These are phyloP conservation scores for Romanogobio albipinnatus DNA, from an alignment of 2,113 vertebrate genomes.

Conservation along the genomic window DNA sequence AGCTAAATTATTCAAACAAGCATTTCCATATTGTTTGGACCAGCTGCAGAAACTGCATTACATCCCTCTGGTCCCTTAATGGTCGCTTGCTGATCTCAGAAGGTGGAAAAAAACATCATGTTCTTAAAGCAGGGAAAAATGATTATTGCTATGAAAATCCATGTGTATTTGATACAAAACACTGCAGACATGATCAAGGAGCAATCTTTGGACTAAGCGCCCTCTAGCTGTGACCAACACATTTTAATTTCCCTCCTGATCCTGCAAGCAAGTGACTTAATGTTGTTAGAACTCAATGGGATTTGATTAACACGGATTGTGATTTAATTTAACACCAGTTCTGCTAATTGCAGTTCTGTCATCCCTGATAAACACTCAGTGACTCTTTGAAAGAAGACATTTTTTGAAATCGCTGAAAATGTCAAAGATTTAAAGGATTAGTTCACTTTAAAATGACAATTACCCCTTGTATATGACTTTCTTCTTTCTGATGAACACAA, in stretches of 20 bases:
- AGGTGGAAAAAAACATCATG: no score
- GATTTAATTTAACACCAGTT: conserved; percentile 20
- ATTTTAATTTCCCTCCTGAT: background rate
- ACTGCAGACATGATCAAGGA: background rate
- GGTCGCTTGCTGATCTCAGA: background rate
- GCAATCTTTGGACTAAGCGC: background rate
- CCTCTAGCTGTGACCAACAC: conserved; percentile 15
- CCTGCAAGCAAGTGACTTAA: conserved; percentile 1
- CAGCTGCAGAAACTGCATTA: background rate
- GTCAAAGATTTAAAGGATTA: no score
- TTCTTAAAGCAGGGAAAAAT: no score
- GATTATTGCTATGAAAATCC: no score
- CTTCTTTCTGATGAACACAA: no score
- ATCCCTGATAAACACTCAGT: background rate
- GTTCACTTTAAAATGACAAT: no score
- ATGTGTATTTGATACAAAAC: background rate
- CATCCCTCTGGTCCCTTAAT: background rate
- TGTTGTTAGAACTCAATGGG: background rate
- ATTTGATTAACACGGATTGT: conserved; percentile 15
- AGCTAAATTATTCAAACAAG: background rate
- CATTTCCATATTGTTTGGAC: background rate
- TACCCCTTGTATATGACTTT: no score
- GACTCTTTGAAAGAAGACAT: background rate
- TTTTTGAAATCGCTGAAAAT: no score
- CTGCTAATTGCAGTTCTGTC: background rate